Evolutionary conservation across 2,113 vertebrate species (phyloP).

Genomic region (Passer montanus): DNA sequence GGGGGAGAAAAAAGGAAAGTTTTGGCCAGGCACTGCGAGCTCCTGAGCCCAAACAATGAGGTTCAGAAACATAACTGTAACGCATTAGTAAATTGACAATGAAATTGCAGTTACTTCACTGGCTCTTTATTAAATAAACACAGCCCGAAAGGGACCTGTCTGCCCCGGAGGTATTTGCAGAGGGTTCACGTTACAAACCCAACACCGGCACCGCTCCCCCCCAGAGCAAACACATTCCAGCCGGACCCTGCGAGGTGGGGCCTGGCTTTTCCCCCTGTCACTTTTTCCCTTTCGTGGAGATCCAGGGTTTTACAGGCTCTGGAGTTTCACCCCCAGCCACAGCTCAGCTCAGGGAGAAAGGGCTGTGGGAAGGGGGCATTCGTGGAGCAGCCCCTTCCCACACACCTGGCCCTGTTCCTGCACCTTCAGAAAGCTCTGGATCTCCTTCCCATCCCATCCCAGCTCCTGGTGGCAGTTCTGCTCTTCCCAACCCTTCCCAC

Average conservation of each 20-base stretch:
- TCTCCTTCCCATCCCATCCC: neutral
- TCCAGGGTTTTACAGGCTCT: neutral
- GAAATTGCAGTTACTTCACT: slow-evolving; percentile 74
- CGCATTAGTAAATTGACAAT: slow-evolving; percentile 73
- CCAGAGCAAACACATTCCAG: slow-evolving; percentile 73
- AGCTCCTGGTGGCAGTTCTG: neutral
- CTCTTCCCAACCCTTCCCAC: neutral
- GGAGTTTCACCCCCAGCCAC: neutral
- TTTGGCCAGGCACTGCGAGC: slow-evolving; percentile 67
- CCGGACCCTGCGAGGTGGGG: slow-evolving; percentile 65
- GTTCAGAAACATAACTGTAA: slow-evolving; percentile 77
- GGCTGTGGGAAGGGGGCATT: neutral
- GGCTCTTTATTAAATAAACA: slow-evolving; percentile 78
- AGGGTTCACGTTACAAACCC: slow-evolving; percentile 75
- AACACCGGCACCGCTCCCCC: slow-evolving; percentile 44
- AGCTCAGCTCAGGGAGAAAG: neutral
- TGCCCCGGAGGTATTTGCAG: slow-evolving; percentile 69
- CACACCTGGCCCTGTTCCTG: neutral
- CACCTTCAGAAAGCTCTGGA: neutral
- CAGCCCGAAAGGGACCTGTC: slow-evolving; percentile 58
- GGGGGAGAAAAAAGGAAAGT: slow-evolving; percentile 36
- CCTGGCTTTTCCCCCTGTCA: neutral
- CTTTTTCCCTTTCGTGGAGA: neutral
- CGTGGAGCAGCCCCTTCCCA: neutral
- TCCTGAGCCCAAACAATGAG: slow-evolving; percentile 74